These are phyloP conservation scores for Andrena haemorrhoa DNA, from an alignment of 2,888 invertebrate genomes.

Conservation along the genomic window DNA sequence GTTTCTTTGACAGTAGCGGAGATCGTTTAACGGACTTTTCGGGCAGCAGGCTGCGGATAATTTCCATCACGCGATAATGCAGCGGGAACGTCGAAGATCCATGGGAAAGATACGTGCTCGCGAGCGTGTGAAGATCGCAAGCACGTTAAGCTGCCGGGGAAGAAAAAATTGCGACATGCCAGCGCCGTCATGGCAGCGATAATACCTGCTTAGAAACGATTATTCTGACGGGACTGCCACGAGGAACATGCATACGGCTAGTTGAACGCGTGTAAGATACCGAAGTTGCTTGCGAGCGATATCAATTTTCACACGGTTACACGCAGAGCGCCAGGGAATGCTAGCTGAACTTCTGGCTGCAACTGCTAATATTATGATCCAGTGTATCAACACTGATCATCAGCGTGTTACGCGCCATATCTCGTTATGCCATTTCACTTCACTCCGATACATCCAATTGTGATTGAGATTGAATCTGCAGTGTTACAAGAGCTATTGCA, in stretches of 20 bases:
- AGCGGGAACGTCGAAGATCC: slow-evolving; percentile 60
- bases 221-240: slow-evolving; percentile 56
- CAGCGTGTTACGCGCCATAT: background rate
- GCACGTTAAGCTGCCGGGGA: slow-evolving; percentile 60
- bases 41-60: slow-evolving; percentile 12
- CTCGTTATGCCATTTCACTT: background rate
- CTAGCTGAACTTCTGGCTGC: slow-evolving; percentile 33
- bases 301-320: slow-evolving; percentile 65
- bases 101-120: slow-evolving; percentile 53
- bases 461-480: no score
- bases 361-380: slow-evolving; percentile 42
- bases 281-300: slow-evolving; percentile 45
- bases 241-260: slow-evolving; percentile 54
- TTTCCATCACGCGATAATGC: slow-evolving; percentile 48
- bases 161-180: slow-evolving; percentile 70
- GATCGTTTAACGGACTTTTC: slow-evolving; percentile 1
- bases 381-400: slow-evolving; percentile 36
- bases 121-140: slow-evolving; percentile 65
- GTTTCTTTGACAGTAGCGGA: background rate
- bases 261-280: slow-evolving; percentile 63
- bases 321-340: slow-evolving; percentile 35
- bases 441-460: background rate
- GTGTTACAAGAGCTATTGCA: no score
- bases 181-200: slow-evolving; percentile 68
- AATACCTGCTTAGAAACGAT: slow-evolving; percentile 68